Conservation (phyloP, 2,113 vertebrate genomes). For the Tupaia tana region DNA sequence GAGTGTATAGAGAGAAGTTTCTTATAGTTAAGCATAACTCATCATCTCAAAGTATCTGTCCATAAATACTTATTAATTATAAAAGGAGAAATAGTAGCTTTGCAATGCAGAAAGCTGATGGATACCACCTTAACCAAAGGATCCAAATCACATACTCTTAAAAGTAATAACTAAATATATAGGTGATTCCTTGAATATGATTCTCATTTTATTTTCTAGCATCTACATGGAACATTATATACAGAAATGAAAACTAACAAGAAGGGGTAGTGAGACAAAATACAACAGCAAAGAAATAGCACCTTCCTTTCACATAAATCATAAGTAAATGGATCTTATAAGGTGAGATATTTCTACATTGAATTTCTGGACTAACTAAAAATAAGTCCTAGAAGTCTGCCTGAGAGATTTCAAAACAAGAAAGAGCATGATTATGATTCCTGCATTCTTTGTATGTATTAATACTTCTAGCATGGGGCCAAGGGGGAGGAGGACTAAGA, state of each 20-base stretch:
- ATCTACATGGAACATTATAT: conserved; percentile 19
- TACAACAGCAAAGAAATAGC: conserved; percentile 27
- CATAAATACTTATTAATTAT: not conserved
- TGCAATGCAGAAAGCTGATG: not conserved
- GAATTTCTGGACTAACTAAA: conserved; percentile 36
- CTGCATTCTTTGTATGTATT: not conserved
- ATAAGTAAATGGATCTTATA: conserved; percentile 62
- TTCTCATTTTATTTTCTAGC: conserved; percentile 37
- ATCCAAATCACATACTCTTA: not conserved
- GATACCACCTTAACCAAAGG: not conserved
- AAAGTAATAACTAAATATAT: conserved; percentile 36
- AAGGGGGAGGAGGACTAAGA: not conserved
- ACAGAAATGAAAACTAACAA: conserved; percentile 57
- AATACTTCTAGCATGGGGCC: not conserved
- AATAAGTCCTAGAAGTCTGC: not conserved
- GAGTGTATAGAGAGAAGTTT: not conserved
- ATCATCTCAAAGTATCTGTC: not conserved
- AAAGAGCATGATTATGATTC: not conserved
- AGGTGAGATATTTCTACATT: conserved; percentile 61
- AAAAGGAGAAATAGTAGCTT: not conserved
- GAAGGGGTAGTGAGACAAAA: conserved; percentile 59
- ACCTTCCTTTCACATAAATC: conserved; percentile 65
- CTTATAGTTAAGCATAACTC: not conserved
- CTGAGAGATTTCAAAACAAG: not conserved
- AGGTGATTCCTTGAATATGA: not conserved